Conservation (phyloP, 2,797 vertebrate species). For the Dipus sagitta region DNA sequence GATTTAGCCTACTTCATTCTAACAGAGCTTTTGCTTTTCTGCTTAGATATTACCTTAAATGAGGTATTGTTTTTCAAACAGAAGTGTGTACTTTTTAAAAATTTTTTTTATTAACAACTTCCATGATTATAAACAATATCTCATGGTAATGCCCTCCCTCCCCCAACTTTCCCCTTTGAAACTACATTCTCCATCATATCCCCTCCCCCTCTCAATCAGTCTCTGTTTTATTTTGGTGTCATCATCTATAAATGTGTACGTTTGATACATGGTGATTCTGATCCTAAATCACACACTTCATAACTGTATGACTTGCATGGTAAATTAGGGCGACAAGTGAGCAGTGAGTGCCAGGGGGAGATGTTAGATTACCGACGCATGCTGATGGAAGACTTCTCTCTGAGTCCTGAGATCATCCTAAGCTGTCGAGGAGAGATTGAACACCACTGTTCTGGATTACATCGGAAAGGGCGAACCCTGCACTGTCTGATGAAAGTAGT, state of each 20-base stretch:
- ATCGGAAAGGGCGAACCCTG: slow-evolving; percentile 96
- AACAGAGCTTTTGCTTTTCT: slow-evolving; percentile 58
- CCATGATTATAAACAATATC: too few relatives aligned
- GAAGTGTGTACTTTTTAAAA: neutral
- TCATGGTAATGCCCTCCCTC: too few relatives aligned
- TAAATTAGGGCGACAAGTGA: slow-evolving; percentile 93
- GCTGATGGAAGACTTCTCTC: slow-evolving; percentile 98
- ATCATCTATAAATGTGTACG: neutral
- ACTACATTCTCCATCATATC: too few relatives aligned
- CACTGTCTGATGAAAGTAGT: slow-evolving; percentile 98
- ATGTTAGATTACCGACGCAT: slow-evolving; percentile 99
- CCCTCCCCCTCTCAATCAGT: too few relatives aligned
- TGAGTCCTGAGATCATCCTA: slow-evolving; percentile 98
- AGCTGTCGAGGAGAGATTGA: slow-evolving; percentile 97
- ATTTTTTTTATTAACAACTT: too few relatives aligned
- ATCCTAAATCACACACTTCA: neutral
- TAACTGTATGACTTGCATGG: neutral
- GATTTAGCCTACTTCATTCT: neutral
- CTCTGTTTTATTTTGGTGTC: too few relatives aligned
- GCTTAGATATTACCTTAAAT: neutral
- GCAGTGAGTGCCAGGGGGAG: slow-evolving; percentile 97
- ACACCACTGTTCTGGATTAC: slow-evolving; percentile 96
- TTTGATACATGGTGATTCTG: neutral
- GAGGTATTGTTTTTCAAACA: neutral
- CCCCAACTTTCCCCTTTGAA: too few relatives aligned